Percentiles rank a stretch among this genome's conserved stretches.
phyloP scores from a whole-genome alignment of 2,797 vertebrate genomes.

The Acipenser oxyrinchus region DNA sequence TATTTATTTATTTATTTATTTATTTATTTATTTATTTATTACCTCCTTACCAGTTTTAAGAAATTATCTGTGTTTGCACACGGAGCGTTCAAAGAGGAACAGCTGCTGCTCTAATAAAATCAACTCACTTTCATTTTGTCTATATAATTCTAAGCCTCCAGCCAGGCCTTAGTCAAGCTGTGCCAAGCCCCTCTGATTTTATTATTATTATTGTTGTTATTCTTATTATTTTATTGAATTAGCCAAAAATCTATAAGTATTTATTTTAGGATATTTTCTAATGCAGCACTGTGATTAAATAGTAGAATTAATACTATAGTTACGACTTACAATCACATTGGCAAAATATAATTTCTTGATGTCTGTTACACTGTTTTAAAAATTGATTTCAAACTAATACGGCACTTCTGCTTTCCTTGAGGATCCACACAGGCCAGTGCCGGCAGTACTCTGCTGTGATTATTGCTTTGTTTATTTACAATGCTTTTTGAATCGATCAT shows the following conservation, averaged over 20 bases:
- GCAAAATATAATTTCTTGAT: no score
- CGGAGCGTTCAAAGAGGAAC: no score
- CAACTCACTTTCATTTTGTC: not conserved
- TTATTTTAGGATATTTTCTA: not conserved
- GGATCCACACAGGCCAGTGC: not conserved
- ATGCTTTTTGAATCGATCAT: constrained; percentile 7
- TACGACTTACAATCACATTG: no score
- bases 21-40: no score
- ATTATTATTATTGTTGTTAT: constrained; percentile 10
- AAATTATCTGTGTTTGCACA: no score
- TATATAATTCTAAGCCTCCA: constrained; percentile 1
- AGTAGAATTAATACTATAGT: no score
- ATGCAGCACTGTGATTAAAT: no score
- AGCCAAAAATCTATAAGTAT: not conserved
- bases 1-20: not conserved
- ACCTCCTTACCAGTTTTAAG: no score
- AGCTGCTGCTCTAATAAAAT: no score
- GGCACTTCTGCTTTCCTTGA: not conserved
- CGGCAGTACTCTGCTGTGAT: not conserved
- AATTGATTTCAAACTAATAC: not conserved
- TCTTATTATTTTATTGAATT: not conserved
- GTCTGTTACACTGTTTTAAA: not conserved
- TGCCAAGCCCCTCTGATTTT: not conserved
- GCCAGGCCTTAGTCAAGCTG: not conserved
- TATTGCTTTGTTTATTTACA: not conserved